A percentile compares a stretch with the other conserved stretches of the same genome.
These are phyloP conservation scores for Molothrus ater DNA, from an alignment of 2,797 vertebrate species.

Conservation along the genomic window DNA sequence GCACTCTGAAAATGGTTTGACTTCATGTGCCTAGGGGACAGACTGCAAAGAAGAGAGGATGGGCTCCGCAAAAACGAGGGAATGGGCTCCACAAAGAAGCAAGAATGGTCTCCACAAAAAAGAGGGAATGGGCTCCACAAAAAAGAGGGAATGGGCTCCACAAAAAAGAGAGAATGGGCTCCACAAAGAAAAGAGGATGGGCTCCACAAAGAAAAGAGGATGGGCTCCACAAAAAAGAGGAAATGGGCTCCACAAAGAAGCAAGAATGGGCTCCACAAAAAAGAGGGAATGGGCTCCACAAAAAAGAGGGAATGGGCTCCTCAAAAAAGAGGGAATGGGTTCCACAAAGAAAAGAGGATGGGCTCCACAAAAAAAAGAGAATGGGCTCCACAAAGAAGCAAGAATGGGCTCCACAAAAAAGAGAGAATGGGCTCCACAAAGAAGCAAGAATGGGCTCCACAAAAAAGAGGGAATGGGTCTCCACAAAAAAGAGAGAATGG, in stretches of 20 bases:
- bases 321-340: background rate
- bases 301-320: background rate
- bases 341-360: background rate
- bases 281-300: background rate
- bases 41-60: background rate
- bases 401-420: background rate
- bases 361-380: background rate
- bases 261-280: background rate
- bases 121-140: background rate
- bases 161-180: background rate
- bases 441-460: background rate
- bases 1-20: background rate
- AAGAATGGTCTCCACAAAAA: background rate
- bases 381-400: background rate
- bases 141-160: background rate
- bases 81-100: too few species aligned
- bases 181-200: background rate
- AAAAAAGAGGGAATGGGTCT: background rate
- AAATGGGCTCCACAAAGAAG: background rate
- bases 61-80: too few species aligned
- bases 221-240: background rate
- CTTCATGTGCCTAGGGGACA: background rate
- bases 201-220: background rate
- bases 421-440: background rate
- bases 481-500: background rate